Evolutionary conservation across 2,113 vertebrate species (phyloP).

Genomic region (Dascyllus trimaculatus): DNA sequence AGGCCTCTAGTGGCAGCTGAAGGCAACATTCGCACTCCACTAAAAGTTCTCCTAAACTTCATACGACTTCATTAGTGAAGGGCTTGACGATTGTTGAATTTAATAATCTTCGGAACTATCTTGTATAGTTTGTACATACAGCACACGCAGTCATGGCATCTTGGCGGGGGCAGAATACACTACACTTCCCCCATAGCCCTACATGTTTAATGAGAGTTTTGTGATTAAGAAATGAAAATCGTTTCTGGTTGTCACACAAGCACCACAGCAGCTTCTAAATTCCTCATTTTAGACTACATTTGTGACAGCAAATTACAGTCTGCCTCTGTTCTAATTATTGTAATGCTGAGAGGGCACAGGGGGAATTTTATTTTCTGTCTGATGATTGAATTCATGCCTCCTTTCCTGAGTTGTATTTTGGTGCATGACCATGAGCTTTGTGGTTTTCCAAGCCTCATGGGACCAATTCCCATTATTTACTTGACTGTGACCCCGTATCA

Average conservation of each 20-base stretch:
- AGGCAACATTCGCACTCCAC: conserved; percentile 19
- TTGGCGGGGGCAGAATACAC: background rate
- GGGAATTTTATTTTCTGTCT: conserved; percentile 78
- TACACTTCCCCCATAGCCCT: background rate
- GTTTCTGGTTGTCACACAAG: conserved; percentile 32
- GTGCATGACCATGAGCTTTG: conserved; percentile 71
- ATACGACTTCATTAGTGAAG: background rate
- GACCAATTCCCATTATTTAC: conserved; percentile 85
- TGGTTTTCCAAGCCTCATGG: conserved; percentile 71
- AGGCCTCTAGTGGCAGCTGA: conserved; percentile 60
- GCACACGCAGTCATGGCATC: background rate
- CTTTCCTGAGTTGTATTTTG: conserved; percentile 71
- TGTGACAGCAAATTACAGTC: conserved; percentile 49
- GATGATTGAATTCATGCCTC: conserved; percentile 78
- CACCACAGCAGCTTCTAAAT: conserved; percentile 20
- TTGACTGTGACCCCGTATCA: conserved; percentile 80
- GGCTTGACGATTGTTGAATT: background rate
- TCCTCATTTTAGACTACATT: conserved; percentile 48
- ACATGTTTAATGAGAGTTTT: conserved; percentile 5
- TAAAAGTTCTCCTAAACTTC: conserved; percentile 10
- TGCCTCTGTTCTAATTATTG: conserved; percentile 68
- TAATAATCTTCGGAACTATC: background rate
- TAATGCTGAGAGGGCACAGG: conserved; percentile 65
- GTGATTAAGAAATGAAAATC: conserved; percentile 11
- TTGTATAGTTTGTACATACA: background rate